These are phyloP conservation scores for Dascyllus trimaculatus DNA, from an alignment of 2,113 vertebrate genomes.

Conservation along the genomic window DNA sequence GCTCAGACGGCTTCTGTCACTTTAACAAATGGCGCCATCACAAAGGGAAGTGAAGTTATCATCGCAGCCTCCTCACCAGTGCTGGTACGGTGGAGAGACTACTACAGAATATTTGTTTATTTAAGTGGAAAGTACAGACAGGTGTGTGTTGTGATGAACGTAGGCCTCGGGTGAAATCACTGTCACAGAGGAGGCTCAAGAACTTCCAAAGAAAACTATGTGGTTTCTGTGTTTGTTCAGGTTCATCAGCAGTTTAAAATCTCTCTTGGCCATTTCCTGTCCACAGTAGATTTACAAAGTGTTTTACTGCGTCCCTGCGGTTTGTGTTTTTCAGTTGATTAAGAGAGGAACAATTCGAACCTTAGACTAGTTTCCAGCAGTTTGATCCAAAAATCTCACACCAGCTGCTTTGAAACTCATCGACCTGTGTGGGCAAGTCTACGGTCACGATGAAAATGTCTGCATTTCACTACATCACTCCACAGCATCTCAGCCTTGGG, in stretches of 20 bases:
- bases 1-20: constrained; percentile 56
- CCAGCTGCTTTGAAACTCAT: background rate
- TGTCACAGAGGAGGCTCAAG: background rate
- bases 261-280: background rate
- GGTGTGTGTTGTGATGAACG: constrained; percentile 23
- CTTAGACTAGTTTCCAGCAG: background rate
- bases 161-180: background rate
- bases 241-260: background rate
- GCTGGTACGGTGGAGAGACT: background rate
- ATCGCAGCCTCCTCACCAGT: constrained; percentile 32
- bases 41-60: constrained; percentile 57
- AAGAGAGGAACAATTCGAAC: background rate
- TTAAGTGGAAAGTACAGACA: constrained; percentile 33
- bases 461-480: background rate
- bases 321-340: background rate
- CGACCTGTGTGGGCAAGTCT: background rate
- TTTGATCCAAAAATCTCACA: background rate
- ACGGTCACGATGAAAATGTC: background rate
- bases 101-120: constrained; percentile 15
- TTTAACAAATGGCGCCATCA: constrained; percentile 67
- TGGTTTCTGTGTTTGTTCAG: no score
- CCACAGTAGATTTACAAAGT: background rate
- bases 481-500: background rate
- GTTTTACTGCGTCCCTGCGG: background rate
- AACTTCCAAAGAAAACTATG: background rate